These are phyloP conservation scores for Sinonovacula constricta DNA, from an alignment of 1,140 invertebrate species.

Conservation along the genomic window DNA sequence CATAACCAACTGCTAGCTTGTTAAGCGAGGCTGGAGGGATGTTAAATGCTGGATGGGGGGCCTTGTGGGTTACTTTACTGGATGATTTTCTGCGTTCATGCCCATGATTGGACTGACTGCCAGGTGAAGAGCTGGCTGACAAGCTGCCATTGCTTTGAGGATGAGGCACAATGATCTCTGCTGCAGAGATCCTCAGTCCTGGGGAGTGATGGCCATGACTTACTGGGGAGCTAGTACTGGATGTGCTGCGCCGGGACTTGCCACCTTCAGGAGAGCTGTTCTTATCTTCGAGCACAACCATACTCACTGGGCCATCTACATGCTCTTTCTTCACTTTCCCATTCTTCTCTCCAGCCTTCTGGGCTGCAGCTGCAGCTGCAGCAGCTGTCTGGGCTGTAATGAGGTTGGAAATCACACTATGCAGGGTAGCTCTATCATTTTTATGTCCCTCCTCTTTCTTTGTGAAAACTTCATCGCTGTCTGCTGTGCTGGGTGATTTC, in stretches of 20 bases:
- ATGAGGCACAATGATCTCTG: slow-evolving; percentile 7
- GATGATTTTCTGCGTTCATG: slow-evolving; percentile 9
- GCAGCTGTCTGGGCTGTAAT: slow-evolving; percentile 17
- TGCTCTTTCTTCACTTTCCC: not conserved
- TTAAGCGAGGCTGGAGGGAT: slow-evolving; percentile 50
- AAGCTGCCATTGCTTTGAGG: slow-evolving; percentile 18
- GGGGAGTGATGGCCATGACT: slow-evolving; percentile 1
- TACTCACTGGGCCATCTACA: not conserved
- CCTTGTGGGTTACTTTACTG: slow-evolving; percentile 2
- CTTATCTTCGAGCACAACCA: not conserved
- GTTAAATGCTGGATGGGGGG: slow-evolving; percentile 48
- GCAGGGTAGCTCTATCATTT: slow-evolving; percentile 27
- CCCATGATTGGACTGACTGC: not conserved
- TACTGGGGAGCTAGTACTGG: not conserved
- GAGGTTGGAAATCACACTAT: slow-evolving; percentile 59
- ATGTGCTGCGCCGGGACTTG: not conserved
- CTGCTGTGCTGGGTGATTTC: too few relatives aligned
- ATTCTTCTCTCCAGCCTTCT: not conserved
- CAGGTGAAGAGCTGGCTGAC: not conserved
- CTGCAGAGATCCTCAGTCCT: not conserved
- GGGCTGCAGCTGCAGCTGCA: not conserved
- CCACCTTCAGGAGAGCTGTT: not conserved
- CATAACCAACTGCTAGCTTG: slow-evolving; percentile 61
- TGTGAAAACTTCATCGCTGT: slow-evolving; percentile 46
- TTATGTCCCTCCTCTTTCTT: slow-evolving; percentile 4